Evolutionary conservation across 1,140 invertebrate genomes (phyloP).

Genomic region (Coelopa frigida): DNA sequence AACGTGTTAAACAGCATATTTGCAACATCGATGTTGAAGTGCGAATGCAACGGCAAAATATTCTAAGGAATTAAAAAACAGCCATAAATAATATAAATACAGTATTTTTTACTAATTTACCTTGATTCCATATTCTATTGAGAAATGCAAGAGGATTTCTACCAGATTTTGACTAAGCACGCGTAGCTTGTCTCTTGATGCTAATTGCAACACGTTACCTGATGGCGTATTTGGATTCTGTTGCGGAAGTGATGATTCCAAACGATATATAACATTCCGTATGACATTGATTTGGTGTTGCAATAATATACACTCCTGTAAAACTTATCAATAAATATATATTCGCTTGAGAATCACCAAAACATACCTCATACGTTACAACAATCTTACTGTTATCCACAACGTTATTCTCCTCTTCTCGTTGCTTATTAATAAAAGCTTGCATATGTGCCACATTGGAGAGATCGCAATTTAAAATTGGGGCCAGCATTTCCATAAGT

Average conservation of each 20-base stretch:
- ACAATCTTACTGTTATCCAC: slow-evolving; percentile 62
- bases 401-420: slow-evolving; percentile 50
- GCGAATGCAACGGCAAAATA: slow-evolving; percentile 48
- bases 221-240: slow-evolving; percentile 17
- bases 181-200: slow-evolving; percentile 69
- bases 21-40: slow-evolving; percentile 55
- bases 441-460: slow-evolving; percentile 74
- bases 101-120: not conserved
- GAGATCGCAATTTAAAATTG: slow-evolving; percentile 65
- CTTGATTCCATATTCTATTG: slow-evolving; percentile 53
- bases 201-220: slow-evolving; percentile 49
- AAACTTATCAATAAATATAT: slow-evolving; percentile 12
- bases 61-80: slow-evolving; percentile 28
- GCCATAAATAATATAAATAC: slow-evolving; percentile 2
- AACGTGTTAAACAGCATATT: slow-evolving; percentile 59
- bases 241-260: slow-evolving; percentile 52
- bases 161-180: slow-evolving; percentile 72
- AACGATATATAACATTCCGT: slow-evolving; percentile 60
- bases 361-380: slow-evolving; percentile 64
- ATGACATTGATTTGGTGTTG: slow-evolving; percentile 75
- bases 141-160: slow-evolving; percentile 67
- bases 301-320: slow-evolving; percentile 66
- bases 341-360: slow-evolving; percentile 10
- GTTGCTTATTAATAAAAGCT: slow-evolving; percentile 64
- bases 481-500: slow-evolving; percentile 66